Evolutionary conservation across 2,797 vertebrate species (phyloP).

Genomic region (Pelodytes ibericus): DNA sequence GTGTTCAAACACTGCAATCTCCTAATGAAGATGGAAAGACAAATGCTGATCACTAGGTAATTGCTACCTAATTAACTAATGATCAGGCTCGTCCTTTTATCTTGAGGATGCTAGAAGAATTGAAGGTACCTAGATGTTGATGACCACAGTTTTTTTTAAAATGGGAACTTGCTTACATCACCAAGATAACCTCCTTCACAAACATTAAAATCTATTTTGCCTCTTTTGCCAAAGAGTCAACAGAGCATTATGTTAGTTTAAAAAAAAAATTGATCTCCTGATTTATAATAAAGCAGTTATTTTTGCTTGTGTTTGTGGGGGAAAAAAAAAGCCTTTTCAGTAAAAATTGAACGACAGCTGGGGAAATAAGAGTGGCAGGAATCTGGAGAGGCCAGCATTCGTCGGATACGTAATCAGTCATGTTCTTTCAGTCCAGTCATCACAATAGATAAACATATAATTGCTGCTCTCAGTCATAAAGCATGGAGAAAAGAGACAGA

Average conservation of each 20-base stretch:
- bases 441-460: conserved; percentile 37
- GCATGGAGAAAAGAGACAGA: neutral
- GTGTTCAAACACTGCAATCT: neutral
- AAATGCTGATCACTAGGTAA: neutral
- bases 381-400: conserved; percentile 21
- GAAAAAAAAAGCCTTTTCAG: conserved; percentile 21
- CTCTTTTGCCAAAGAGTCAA: conserved; percentile 14
- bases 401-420: conserved; percentile 26
- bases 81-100: neutral
- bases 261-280: conserved; percentile 20
- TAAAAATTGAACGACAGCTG: conserved; percentile 45
- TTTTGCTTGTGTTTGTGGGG: conserved; percentile 23
- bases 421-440: conserved; percentile 14
- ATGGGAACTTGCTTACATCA: conserved; percentile 34
- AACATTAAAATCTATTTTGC: conserved; percentile 23
- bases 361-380: conserved; percentile 18
- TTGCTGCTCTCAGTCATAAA: conserved; percentile 17
- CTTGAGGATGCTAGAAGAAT: neutral
- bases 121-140: neutral
- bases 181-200: conserved; percentile 34
- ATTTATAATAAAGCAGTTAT: conserved; percentile 36
- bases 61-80: neutral
- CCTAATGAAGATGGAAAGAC: neutral
- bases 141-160: neutral
- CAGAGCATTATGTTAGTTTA: conserved; percentile 38